Evolutionary conservation across 2,797 vertebrate genomes (phyloP), one percentile per base, ranked within the genome.

Genomic region (Salarias fasciatus): DNA sequence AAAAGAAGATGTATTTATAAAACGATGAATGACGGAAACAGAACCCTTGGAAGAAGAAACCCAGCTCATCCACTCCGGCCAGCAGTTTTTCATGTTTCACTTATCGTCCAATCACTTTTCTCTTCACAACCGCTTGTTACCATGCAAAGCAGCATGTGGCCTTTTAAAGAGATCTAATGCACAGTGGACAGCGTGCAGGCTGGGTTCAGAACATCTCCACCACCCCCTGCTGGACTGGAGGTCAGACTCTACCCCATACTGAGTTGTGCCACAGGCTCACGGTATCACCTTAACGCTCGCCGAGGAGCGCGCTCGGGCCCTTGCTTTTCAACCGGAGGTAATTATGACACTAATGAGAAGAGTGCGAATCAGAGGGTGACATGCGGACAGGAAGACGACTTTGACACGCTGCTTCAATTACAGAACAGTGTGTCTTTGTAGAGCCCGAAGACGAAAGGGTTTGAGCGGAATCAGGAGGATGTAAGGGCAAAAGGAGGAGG

Each of bases 301-400:
- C 11, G 4, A 68, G 73, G 67, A 71, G 73, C 57, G 69, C 24
- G 6, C 61, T 61, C 57, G 13, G 54, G 44, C 56, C 62, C 13
- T 53, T 11, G 65, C 62, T 63, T 73, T 85, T 86, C 75, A 76
- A 74, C 76, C 75, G 50, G 60, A 69, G 42, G 67, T 89, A 88
- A 91, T 89, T 84, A 86, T 71, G 77, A 86, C 83, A 73, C 85
- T 90, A 91, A 92, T 86, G 79, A 91, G 89, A 72, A 82, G 80
- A 86, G 85, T 47, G 83, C 36, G 66, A 87, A 90, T 89, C 86
- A 87, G 77, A 88, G 84, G 73, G 69, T 80, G 78, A 75, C 72
- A 81, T 14, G 55, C 44, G 64, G 84, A 80, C 81, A 79, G 80
- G 78, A 84, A 84, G 87, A 81, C 63, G 47, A 73, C 71, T 86